A percentile compares a stretch with the other conserved stretches of the same genome.
phyloP scores from a whole-genome alignment of 2,888 invertebrate genomes.

The Watsonalla binaria region DNA sequence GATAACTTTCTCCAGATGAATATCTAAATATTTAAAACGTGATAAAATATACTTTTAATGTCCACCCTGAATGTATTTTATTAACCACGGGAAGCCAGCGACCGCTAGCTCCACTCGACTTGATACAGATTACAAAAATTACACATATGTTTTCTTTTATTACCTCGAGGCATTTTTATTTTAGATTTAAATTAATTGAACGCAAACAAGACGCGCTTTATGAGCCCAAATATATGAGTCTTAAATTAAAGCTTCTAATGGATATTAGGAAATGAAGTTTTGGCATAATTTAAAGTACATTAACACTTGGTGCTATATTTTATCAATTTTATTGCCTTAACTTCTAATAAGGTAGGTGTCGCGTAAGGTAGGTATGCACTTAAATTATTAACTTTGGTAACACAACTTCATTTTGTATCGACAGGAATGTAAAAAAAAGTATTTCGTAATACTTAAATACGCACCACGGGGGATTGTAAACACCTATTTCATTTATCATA shows the following conservation, averaged over 20 bases:
- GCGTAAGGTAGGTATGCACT: background rate
- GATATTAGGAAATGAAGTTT: constrained; percentile 42
- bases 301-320: constrained; percentile 48
- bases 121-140: constrained; percentile 67
- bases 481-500: constrained; percentile 1
- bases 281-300: constrained; percentile 51
- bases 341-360: constrained; percentile 32
- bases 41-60: constrained; percentile 76
- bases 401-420: no score
- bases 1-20: constrained; percentile 72
- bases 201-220: constrained; percentile 64
- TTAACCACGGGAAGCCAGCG: constrained; percentile 49
- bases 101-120: constrained; percentile 33
- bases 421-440: background rate
- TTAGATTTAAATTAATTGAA: constrained; percentile 69
- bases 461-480: constrained; percentile 2
- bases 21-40: constrained; percentile 75
- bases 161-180: constrained; percentile 54
- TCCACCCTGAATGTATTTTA: constrained; percentile 63
- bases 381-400: background rate
- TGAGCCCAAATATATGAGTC: constrained; percentile 44
- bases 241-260: constrained; percentile 46
- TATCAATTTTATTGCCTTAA: constrained; percentile 45
- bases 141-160: constrained; percentile 62
- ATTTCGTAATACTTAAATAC: constrained; percentile 2